Evolutionary conservation across 2,797 vertebrate species (phyloP), one percentile per base, ranked within the genome.

Genomic region (Bucorvus abyssinicus): DNA sequence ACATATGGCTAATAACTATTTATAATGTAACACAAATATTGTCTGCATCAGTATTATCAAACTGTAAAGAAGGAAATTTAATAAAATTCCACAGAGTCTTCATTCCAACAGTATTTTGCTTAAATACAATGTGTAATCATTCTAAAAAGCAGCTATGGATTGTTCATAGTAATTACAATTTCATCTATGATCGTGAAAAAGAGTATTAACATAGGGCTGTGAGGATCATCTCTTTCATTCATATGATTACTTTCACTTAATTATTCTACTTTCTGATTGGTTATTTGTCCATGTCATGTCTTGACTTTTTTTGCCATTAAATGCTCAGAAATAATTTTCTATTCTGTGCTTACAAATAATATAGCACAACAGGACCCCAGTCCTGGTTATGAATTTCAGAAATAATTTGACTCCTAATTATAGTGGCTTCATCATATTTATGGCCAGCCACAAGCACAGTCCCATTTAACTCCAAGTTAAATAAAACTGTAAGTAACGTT

Each of bases 381-480:
- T 57, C 49, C 34, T 59, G 23, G 6, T 57, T 75, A 68, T 18
- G 22, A 29, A 61, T 73, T 71, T 89, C 53, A 95, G 44, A 82
- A 94, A 86, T 69, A 94, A 86, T 79, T 65, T 17, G 75, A 44
- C 22, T 89, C 80, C 60, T 91, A 83, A 50, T 87, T 87, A 56
- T 34, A 91, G 45, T 27, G 38, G 61, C 34, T 83, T 83, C 53
- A 50, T 40, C 15, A 17, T 92, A 69, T 49, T 84, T 30, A 4
- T 55, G 57, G 65, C 14, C 0, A 0, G n/a, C 56, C 45, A 84
- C 24, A 85, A 77, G 60, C 84, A 74, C 12, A 44, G 78, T 55
- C 60, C 27, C 38, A 47, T 77, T 89, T 84, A 84, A 68, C 19
- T 69, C 27, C 0, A 1, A 50, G 30, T 52, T 75, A 71, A 78